These are phyloP conservation scores for Peucedramus taeniatus DNA, from an alignment of 2,113 vertebrate species.

Conservation along the genomic window DNA sequence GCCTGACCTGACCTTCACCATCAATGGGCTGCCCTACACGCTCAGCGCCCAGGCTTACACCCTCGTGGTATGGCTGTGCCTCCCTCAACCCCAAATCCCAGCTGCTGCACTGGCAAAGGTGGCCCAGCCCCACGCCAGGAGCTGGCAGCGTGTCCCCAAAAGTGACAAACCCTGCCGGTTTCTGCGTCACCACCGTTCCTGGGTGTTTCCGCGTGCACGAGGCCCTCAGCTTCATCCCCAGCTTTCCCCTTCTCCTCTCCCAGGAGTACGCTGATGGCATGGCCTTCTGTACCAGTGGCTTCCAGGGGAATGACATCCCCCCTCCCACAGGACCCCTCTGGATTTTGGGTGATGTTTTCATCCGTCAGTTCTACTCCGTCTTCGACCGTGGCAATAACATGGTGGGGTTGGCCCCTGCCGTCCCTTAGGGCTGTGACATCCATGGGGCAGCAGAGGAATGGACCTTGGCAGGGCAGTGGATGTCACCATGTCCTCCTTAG, in stretches of 20 bases:
- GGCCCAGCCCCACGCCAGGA: fast-evolving
- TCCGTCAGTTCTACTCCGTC: slow-evolving; percentile 74
- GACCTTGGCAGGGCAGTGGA: background rate
- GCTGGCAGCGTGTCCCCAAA: fast-evolving
- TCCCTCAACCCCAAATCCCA: background rate
- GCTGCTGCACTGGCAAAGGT: background rate
- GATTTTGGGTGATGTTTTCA: slow-evolving; percentile 78
- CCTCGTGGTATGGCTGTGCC: slow-evolving; percentile 36
- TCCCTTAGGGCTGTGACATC: background rate
- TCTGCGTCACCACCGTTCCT: fast-evolving
- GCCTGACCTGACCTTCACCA: slow-evolving; percentile 71
- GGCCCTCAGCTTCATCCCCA: fast-evolving
- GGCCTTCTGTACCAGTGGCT: slow-evolving; percentile 66
- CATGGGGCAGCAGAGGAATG: fast-evolving
- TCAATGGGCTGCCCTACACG: slow-evolving; percentile 65
- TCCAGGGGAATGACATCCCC: slow-evolving; percentile 66
- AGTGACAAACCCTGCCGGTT: background rate
- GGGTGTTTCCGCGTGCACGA: fast-evolving
- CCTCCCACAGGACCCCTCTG: slow-evolving; percentile 71
- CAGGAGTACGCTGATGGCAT: slow-evolving; percentile 28
- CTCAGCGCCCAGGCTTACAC: slow-evolving; percentile 67
- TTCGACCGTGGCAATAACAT: slow-evolving; percentile 76
- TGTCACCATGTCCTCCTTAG: background rate
- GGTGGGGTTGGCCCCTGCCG: slow-evolving; percentile 70
- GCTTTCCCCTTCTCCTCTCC: background rate